Evolutionary conservation across 2,797 vertebrate genomes (phyloP).

Genomic region (Sphenodon punctatus): DNA sequence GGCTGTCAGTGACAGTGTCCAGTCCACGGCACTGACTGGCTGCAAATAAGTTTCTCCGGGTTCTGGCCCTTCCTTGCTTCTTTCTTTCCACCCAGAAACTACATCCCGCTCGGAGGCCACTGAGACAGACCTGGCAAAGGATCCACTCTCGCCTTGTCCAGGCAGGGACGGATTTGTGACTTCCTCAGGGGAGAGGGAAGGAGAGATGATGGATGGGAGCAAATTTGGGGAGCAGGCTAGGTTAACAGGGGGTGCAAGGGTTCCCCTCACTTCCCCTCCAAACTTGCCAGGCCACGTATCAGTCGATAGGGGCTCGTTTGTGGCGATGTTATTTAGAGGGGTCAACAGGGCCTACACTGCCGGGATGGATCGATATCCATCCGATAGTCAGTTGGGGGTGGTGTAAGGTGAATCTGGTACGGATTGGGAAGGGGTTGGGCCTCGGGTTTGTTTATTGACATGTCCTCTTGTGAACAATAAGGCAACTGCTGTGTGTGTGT

Average conservation of each 20-base stretch:
- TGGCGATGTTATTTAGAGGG: background rate
- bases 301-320: background rate
- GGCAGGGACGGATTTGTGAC: no score
- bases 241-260: background rate
- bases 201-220: background rate
- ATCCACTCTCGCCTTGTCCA: no score
- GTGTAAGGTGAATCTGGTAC: background rate
- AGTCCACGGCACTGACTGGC: background rate
- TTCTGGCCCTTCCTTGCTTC: slow-evolving; percentile 6
- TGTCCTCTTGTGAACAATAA: background rate
- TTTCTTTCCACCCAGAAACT: background rate
- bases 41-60: background rate
- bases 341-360: background rate
- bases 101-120: no score
- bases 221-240: background rate
- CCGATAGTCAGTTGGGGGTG: no score
- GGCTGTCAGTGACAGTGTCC: background rate
- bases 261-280: background rate
- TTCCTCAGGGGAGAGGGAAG: background rate
- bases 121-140: no score
- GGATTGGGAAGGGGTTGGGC: background rate
- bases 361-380: background rate
- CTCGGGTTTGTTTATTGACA: background rate
- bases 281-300: background rate
- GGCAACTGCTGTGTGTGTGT: background rate